A percentile compares a stretch with the other conserved stretches of the same genome.
phyloP scores from a whole-genome alignment of 2,888 invertebrate genomes.

The Nebria brevicollis region DNA sequence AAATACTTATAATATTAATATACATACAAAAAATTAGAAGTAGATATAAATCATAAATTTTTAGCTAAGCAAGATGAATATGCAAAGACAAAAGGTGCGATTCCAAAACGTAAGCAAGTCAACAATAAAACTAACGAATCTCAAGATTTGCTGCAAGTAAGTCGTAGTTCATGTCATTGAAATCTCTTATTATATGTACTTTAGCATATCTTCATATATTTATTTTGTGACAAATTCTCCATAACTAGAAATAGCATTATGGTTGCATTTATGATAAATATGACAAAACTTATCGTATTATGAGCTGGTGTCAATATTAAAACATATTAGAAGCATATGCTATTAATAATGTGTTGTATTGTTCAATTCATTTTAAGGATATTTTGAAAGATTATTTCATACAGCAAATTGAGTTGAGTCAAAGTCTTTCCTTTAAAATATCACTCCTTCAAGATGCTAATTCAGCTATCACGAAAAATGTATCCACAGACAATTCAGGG shows the following conservation, averaged over 20 bases:
- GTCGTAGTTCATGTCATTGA: background rate
- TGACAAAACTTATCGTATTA: too few species aligned
- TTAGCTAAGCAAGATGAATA: background rate
- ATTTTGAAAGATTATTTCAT: constrained; percentile 52
- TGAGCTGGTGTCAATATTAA: too few species aligned
- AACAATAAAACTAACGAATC: background rate
- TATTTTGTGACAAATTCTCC: too few species aligned
- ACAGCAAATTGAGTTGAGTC: constrained; percentile 60
- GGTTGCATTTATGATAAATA: too few species aligned
- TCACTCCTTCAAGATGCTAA: constrained; percentile 62
- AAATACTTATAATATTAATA: constrained; percentile 6
- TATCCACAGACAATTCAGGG: constrained; percentile 54
- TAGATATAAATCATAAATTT: too few species aligned
- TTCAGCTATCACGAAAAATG: constrained; percentile 53
- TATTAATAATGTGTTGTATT: background rate
- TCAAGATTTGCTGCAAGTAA: background rate
- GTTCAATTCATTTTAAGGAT: constrained; percentile 20
- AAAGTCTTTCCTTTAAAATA: constrained; percentile 60
- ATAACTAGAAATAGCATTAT: too few species aligned
- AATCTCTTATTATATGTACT: background rate
- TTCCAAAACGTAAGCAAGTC: background rate
- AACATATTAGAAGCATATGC: background rate
- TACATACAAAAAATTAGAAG: background rate
- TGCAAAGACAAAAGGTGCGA: background rate
- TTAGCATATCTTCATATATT: too few species aligned